Evolutionary conservation across 2,797 vertebrate species (phyloP).

Genomic region (Petrocephalus sullivani): DNA sequence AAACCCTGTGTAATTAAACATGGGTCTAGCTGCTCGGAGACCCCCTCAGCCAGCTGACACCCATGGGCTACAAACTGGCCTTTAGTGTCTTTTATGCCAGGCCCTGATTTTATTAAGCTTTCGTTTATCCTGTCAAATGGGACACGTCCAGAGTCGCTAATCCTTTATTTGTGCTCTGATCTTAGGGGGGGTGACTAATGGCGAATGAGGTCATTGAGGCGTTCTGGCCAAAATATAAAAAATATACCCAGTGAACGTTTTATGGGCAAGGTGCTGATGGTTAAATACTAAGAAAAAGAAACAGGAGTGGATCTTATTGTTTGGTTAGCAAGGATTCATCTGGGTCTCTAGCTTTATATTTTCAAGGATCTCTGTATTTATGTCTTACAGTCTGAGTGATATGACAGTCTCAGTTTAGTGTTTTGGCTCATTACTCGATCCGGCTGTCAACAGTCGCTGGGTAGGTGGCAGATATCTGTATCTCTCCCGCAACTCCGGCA

Average conservation of each 20-base stretch:
- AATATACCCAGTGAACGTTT: slow-evolving; percentile 22
- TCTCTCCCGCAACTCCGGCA: neutral
- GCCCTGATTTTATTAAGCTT: slow-evolving; percentile 45
- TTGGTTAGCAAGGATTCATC: neutral
- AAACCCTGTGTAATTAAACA: slow-evolving; percentile 57
- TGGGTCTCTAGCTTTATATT: neutral
- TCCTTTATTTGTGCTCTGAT: slow-evolving; percentile 54
- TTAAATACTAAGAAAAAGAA: slow-evolving; percentile 1
- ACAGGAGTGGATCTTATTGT: neutral
- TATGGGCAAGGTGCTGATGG: neutral
- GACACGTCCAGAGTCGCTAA: slow-evolving; percentile 53
- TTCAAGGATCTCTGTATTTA: neutral
- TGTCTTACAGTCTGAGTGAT: neutral
- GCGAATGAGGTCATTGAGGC: slow-evolving; percentile 38
- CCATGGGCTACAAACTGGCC: slow-evolving; percentile 26
- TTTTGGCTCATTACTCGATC: neutral
- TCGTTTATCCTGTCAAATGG: slow-evolving; percentile 40
- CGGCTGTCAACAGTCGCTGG: neutral
- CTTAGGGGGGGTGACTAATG: slow-evolving; percentile 50
- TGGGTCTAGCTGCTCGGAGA: slow-evolving; percentile 51
- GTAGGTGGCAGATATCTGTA: neutral
- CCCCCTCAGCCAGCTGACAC: slow-evolving; percentile 47
- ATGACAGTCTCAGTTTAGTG: neutral
- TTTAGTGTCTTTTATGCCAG: slow-evolving; percentile 49
- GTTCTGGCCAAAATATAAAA: slow-evolving; percentile 36